Conservation (phyloP, 2,888 invertebrate genomes). For the Eustalomyia histrio region DNA sequence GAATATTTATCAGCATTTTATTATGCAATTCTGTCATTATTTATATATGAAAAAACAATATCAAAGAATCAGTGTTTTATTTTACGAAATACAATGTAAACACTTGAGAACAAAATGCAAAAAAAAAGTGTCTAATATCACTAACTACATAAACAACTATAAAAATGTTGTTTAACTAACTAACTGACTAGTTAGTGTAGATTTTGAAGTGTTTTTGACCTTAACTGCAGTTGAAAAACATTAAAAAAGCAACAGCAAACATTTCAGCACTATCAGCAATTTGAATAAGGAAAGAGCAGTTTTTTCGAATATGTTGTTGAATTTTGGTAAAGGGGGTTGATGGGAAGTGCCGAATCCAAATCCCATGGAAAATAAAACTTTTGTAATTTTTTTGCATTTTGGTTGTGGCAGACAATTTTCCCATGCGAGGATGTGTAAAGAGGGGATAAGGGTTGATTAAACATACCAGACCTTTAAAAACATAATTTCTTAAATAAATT, state of each 20-base stretch:
- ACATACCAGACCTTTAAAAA: too few species aligned
- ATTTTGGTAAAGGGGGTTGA: too few species aligned
- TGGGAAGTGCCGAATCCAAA: too few species aligned
- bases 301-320: too few species aligned
- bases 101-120: slow-evolving; percentile 22
- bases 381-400: too few species aligned
- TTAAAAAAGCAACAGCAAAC: not conserved
- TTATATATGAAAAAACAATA: not conserved
- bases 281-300: too few species aligned
- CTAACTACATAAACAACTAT: not conserved
- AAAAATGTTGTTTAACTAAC: not conserved
- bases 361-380: too few species aligned
- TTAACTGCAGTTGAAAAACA: slow-evolving; percentile 6
- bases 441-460: too few species aligned
- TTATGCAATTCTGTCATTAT: not conserved
- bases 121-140: not conserved
- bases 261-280: too few species aligned
- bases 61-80: slow-evolving; percentile 11
- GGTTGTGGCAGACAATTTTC: too few species aligned
- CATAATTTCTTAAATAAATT: too few species aligned
- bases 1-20: not conserved
- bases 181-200: not conserved
- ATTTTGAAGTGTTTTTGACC: slow-evolving; percentile 32
- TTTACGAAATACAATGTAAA: slow-evolving; percentile 25
- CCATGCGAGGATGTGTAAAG: too few species aligned